These are phyloP conservation scores for Wiebesia pumilae DNA, from an alignment of 1,140 invertebrate species.

Conservation along the genomic window DNA sequence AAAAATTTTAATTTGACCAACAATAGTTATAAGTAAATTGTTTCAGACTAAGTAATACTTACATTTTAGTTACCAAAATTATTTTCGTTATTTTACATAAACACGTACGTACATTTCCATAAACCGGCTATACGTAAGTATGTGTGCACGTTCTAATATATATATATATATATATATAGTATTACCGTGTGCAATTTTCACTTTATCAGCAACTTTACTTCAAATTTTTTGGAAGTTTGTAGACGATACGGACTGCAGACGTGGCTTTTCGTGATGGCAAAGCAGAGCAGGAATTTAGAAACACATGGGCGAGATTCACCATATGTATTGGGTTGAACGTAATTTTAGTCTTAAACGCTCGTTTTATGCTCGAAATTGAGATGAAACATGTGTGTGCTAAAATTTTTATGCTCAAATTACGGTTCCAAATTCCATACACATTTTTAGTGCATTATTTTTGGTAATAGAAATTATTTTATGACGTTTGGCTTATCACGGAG, in stretches of 20 bases:
- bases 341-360: constrained; percentile 33
- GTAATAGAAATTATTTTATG: constrained; percentile 19
- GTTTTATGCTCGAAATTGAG: constrained; percentile 39
- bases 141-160: not conserved
- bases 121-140: too few species aligned
- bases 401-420: constrained; percentile 27
- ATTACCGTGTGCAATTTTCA: not conserved
- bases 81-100: not conserved
- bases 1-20: too few species aligned
- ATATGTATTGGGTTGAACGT: constrained; percentile 29
- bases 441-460: constrained; percentile 19
- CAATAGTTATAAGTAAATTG: not conserved
- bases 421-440: constrained; percentile 26
- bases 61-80: not conserved
- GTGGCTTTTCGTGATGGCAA: not conserved
- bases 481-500: not conserved
- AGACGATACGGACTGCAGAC: not conserved
- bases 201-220: not conserved
- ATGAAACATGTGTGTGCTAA: constrained; percentile 38
- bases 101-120: too few species aligned
- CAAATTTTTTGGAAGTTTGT: constrained; percentile 6
- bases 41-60: not conserved
- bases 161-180: not conserved
- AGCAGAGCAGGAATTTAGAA: not conserved
- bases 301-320: constrained; percentile 15